Evolutionary conservation across 2,888 invertebrate genomes (phyloP).

Genomic region (Pycnomerus fuliginosus): DNA sequence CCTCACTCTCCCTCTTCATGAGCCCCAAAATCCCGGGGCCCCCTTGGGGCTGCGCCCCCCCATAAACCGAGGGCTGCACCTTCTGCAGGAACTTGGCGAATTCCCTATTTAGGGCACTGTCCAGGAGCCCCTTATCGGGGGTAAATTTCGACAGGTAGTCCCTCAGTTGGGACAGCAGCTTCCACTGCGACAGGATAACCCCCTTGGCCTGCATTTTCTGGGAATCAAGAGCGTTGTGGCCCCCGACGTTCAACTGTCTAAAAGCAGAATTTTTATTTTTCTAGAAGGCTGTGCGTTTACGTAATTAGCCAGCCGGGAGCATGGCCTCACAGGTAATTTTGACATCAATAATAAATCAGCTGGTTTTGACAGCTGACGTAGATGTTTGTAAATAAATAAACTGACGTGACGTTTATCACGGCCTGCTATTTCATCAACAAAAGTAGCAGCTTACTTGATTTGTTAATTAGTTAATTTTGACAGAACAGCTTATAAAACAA

Average conservation of each 20-base stretch:
- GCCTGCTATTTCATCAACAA: too few species aligned
- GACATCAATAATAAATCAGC: constrained; percentile 24
- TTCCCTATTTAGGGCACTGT: constrained; percentile 55
- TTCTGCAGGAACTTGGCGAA: constrained; percentile 56
- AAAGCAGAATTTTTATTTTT: too few species aligned
- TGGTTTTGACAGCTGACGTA: constrained; percentile 26
- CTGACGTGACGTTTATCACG: too few species aligned
- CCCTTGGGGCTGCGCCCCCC: too few species aligned
- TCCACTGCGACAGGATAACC: constrained; percentile 51
- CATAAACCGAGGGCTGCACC: constrained; percentile 50
- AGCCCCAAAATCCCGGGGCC: too few species aligned
- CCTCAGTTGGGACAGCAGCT: constrained; percentile 53
- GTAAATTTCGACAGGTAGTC: constrained; percentile 53
- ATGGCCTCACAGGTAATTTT: too few species aligned
- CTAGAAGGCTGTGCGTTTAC: too few species aligned
- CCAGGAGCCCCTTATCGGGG: constrained; percentile 47
- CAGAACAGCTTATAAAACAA: constrained; percentile 4
- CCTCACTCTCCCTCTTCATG: too few species aligned
- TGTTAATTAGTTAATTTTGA: too few species aligned
- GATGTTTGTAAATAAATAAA: too few species aligned
- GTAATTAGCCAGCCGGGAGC: too few species aligned
- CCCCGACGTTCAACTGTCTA: constrained; percentile 34
- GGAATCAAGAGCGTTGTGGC: constrained; percentile 35
- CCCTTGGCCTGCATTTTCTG: constrained; percentile 47
- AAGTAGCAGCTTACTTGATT: too few species aligned